Evolutionary conservation across 2,888 invertebrate genomes (phyloP), one percentile per base, ranked within the genome.

Genomic region (Platycnemis pennipes): DNA sequence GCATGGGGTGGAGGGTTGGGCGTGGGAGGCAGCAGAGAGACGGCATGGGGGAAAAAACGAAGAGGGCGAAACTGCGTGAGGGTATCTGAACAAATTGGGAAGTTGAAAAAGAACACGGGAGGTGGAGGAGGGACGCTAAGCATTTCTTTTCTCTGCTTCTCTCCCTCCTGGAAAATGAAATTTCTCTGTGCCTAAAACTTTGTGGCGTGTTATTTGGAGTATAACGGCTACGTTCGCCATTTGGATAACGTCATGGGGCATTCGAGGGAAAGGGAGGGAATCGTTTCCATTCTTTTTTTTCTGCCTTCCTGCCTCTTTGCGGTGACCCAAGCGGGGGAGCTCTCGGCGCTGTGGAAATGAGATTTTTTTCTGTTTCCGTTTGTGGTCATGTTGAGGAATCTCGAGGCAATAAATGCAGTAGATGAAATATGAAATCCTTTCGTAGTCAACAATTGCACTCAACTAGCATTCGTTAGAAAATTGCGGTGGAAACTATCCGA

Each of bases 31-130:
- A 45, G 69, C 2, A 31, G 42, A 19, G 86, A 45, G 45, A 26
- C 0, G 8, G 22, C 8, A 11, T 19, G 42, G 45, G 13, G 45
- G 3, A 37, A 46, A 46, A n/a, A 26, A 45, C 26, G 87, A 44
- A 63, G n/a, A 91, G 63, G 91, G 69, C 42, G 56, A 45, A 69
- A 69, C 91, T 91, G 63, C 69, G 63, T 91, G 63, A 89, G 91
- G 91, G 44, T 56, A 91, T 91, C 91, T 69, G 63, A 91, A 63
- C 91, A 91, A 91, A 91, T 91, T 91, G 91, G 91, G 91, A 56
- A 69, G 91, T 91, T 91, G 91, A 91, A 91, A 44, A 46, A 87
- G 63, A 69, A 63, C 77, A 37, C 77, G 77, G 37, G 11, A 22
- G 5, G 22, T 31, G 31, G 37, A 77, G 7, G 26, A 37, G 77